phyloP scores from a whole-genome alignment of 2,797 vertebrate genomes.

The Neomorphus geoffroyi region DNA sequence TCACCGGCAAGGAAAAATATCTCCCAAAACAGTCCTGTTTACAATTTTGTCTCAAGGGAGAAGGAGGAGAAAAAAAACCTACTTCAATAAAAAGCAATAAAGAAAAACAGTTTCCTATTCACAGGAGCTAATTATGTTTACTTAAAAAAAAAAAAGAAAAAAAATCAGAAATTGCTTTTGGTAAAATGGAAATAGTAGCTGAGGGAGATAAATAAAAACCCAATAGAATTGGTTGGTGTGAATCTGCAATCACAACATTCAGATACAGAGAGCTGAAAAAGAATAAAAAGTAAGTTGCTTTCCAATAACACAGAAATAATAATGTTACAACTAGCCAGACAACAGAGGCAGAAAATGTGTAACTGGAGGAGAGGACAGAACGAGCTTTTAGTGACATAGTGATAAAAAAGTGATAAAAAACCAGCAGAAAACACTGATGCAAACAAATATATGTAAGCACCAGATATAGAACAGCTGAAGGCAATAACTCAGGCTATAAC shows the following conservation, averaged over 20 bases:
- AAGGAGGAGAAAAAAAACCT: background rate
- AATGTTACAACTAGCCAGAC: background rate
- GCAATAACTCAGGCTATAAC: slow-evolving; percentile 30
- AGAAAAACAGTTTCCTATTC: background rate
- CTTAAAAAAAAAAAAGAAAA: background rate
- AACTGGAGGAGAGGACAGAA: background rate
- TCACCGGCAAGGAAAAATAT: background rate
- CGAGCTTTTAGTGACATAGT: background rate
- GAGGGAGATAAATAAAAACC: slow-evolving; percentile 10
- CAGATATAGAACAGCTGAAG: slow-evolving; percentile 27
- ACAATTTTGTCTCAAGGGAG: background rate
- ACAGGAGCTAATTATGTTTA: background rate
- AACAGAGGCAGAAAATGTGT: slow-evolving; percentile 1
- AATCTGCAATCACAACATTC: background rate
- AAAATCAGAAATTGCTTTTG: background rate
- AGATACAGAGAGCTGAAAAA: background rate
- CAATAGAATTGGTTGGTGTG: background rate
- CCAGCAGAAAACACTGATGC: background rate
- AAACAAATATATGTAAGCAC: slow-evolving; percentile 26
- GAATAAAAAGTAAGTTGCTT: background rate
- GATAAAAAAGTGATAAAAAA: slow-evolving; percentile 15
- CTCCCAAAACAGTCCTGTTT: background rate
- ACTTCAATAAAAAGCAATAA: background rate
- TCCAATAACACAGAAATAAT: background rate
- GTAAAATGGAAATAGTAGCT: slow-evolving; percentile 24